Base-by-base conservation (phyloP, 2,113 vertebrate species). In the Engraulis encrasicolus region DNA sequence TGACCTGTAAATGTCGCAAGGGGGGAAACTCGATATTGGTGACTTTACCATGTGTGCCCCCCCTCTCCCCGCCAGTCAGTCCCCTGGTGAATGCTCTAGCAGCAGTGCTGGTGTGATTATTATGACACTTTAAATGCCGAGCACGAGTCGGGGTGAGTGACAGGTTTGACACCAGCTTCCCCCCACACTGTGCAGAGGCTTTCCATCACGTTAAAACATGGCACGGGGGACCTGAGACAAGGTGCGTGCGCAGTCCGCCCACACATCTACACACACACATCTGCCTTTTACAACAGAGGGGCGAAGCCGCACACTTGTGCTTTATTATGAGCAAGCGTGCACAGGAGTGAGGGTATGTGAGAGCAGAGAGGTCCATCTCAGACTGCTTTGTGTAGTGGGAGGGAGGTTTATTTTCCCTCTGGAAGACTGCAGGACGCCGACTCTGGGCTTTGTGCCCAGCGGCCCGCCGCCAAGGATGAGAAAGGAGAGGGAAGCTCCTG, bases 361-460 rank as follows among this genome's bases (percentile, higher is more conserved):
- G 17, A 20, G 11, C 36, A 58, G 27, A 23, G n/a, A 7, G 23
- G 66, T 74, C 12, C 17, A 74, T 74, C 34, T 74, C 23, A 74
- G 9, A 2, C 52, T 54, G 17, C 5, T 74, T n/a, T 12, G 66
- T 34, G 31, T 74, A 74, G 66, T 14, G 23, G 6, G 58, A 6
- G 52, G 17, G 54, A 20, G 54, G 54, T n/a, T 34, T 74, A 34
- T 34, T 74, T 74, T 74, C 15, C 81, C 81, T 31, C 58, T n/a
- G 14, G 38, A 12, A n/a, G n/a, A 79, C 15, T 17, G 19, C 34
- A 50, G 52, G 20, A 74, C 48, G 86, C 86, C 80, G 86, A 87
- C 77, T 50, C 7, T 77, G 36, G 58, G 37, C n/a, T 86, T 80
- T 61, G n/a, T 36, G 66, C 66, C 12, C 11, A 15, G 27, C 66